Conservation (phyloP, 2,113 vertebrate genomes). For the Ophiodon elongatus region DNA sequence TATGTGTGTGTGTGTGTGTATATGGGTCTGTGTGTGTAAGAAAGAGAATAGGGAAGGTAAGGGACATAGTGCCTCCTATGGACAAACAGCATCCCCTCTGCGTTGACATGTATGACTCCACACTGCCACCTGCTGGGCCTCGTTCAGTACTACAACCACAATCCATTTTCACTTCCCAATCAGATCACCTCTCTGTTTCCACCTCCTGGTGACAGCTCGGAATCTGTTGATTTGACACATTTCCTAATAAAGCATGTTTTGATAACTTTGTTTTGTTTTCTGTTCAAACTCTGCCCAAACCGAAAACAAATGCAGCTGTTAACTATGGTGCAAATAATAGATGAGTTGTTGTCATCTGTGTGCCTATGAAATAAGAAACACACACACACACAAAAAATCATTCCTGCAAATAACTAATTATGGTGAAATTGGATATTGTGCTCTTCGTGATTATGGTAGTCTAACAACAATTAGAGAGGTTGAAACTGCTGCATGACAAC, state of each 20-base stretch:
- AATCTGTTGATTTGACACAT: not conserved
- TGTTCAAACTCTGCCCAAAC: not conserved
- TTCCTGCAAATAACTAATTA: not conserved
- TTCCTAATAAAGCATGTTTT: not conserved
- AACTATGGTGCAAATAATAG: not conserved
- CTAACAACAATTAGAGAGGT: not conserved
- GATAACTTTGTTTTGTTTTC: not conserved
- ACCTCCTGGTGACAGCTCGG: slow-evolving; percentile 17
- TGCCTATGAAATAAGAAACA: not conserved
- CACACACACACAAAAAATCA: not conserved
- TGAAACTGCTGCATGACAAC: not conserved
- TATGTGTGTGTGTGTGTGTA: slow-evolving; percentile 6
- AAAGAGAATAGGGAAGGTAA: not conserved
- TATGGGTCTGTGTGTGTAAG: slow-evolving; percentile 11
- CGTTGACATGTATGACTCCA: slow-evolving; percentile 20
- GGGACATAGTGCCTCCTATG: slow-evolving; percentile 57
- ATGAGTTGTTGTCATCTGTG: not conserved
- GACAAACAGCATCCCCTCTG: not conserved
- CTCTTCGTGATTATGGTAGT: not conserved
- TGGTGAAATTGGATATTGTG: not conserved
- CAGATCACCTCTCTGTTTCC: slow-evolving; percentile 28
- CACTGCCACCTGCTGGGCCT: slow-evolving; percentile 59
- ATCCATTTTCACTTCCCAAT: not conserved
- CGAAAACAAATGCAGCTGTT: not conserved
- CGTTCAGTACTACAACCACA: not conserved